phyloP scores from a whole-genome alignment of 1,140 invertebrate genomes.

The Magallana ariakensis region DNA sequence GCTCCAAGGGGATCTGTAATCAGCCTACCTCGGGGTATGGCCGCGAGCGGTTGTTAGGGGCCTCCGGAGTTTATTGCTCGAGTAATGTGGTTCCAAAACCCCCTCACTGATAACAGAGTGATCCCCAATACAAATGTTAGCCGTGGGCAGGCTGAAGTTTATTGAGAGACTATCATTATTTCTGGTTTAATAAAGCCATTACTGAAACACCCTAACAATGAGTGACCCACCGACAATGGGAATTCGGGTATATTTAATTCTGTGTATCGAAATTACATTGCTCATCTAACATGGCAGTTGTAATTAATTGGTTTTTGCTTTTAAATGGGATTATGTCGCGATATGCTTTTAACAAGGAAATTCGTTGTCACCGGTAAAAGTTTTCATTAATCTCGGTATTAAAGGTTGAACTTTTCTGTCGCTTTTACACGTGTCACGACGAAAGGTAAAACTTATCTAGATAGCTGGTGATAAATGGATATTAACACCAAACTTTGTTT shows the following conservation, averaged over 20 bases:
- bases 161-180: constrained; percentile 23
- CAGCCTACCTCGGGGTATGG: neutral
- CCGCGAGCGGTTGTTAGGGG: constrained; percentile 16
- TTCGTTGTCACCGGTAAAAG: constrained; percentile 27
- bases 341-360: constrained; percentile 38
- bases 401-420: constrained; percentile 28
- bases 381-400: constrained; percentile 30
- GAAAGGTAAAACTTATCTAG: constrained; percentile 37
- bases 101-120: constrained; percentile 17
- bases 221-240: constrained; percentile 7
- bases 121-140: constrained; percentile 22
- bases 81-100: constrained; percentile 25
- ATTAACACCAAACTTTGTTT: constrained; percentile 37
- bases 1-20: constrained; percentile 22
- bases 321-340: constrained; percentile 38
- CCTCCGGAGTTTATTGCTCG: constrained; percentile 5
- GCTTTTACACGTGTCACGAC: constrained; percentile 32
- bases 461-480: constrained; percentile 31
- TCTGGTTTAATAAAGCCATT: constrained; percentile 32
- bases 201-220: neutral
- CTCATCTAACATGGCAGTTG: constrained; percentile 35
- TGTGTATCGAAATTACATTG: constrained; percentile 35
- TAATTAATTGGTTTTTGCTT: constrained; percentile 33
- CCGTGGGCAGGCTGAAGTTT: neutral
- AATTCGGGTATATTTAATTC: constrained; percentile 20